Conservation (phyloP, 2,113 vertebrate genomes). For the Semnornis frantzii region DNA sequence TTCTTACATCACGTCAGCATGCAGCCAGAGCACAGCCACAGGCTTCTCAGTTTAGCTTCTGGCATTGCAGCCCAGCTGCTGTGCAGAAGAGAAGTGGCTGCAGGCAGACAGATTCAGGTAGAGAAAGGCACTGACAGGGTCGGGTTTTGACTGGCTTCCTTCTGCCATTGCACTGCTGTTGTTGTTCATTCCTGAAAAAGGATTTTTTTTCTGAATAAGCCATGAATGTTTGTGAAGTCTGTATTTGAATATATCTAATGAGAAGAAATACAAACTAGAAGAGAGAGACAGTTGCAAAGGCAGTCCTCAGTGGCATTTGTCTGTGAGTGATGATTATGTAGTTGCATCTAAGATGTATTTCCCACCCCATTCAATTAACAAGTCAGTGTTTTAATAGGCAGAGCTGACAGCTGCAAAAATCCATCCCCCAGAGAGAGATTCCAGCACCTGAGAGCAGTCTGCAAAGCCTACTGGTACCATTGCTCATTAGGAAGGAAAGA, state of each 20-base stretch:
- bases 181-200: background rate
- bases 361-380: conserved; percentile 38
- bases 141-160: background rate
- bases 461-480: background rate
- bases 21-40: background rate
- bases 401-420: background rate
- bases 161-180: background rate
- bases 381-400: conserved; percentile 21
- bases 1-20: background rate
- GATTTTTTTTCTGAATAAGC: background rate
- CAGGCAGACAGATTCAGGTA: background rate
- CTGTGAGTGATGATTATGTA: conserved; percentile 15
- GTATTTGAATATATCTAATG: background rate
- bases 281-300: background rate
- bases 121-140: background rate
- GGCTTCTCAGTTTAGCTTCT: background rate
- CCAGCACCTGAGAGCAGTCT: conserved; percentile 7
- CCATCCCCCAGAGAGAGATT: background rate
- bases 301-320: background rate
- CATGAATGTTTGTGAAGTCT: background rate
- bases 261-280: background rate
- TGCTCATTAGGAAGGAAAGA: background rate
- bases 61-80: background rate
- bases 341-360: conserved; percentile 43
- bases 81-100: background rate